phyloP scores from a whole-genome alignment of 2,113 vertebrate genomes.

The Pelmatolapia mariae region DNA sequence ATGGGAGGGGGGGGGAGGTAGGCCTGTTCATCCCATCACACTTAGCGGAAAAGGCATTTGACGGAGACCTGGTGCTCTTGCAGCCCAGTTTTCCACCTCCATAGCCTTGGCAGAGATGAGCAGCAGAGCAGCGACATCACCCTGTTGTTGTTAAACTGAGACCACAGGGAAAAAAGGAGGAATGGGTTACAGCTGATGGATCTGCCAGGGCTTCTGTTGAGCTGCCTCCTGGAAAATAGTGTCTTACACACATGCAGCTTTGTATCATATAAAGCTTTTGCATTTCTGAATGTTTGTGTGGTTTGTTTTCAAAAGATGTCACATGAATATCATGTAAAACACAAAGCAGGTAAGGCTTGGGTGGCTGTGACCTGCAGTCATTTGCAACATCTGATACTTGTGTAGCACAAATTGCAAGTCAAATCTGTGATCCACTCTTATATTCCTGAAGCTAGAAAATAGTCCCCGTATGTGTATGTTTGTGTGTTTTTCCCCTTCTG shows the following conservation, averaged over 20 bases:
- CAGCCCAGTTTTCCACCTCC: not conserved
- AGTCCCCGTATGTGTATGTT: not conserved
- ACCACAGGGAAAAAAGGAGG: not conserved
- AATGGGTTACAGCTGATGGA: not conserved
- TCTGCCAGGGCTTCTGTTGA: not conserved
- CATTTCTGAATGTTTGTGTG: not conserved
- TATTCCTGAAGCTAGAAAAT: not conserved
- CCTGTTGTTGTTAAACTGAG: slow-evolving; percentile 31
- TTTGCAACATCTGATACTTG: not conserved
- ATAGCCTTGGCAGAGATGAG: not conserved
- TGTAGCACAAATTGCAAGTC: not conserved
- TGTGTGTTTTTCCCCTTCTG: not conserved
- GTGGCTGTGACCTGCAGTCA: not conserved
- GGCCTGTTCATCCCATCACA: not conserved
- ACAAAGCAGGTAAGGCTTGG: not conserved
- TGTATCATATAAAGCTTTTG: not conserved
- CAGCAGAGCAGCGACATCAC: slow-evolving; percentile 21
- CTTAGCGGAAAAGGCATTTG: not conserved
- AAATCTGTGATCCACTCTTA: not conserved
- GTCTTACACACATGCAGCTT: not conserved
- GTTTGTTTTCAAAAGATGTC: not conserved
- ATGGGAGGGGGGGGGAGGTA: not conserved
- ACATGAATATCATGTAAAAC: not conserved
- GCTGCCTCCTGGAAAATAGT: not conserved
- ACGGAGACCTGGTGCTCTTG: not conserved